Evolutionary conservation across 2,797 vertebrate genomes (phyloP).

Genomic region (Fratercula arctica): DNA sequence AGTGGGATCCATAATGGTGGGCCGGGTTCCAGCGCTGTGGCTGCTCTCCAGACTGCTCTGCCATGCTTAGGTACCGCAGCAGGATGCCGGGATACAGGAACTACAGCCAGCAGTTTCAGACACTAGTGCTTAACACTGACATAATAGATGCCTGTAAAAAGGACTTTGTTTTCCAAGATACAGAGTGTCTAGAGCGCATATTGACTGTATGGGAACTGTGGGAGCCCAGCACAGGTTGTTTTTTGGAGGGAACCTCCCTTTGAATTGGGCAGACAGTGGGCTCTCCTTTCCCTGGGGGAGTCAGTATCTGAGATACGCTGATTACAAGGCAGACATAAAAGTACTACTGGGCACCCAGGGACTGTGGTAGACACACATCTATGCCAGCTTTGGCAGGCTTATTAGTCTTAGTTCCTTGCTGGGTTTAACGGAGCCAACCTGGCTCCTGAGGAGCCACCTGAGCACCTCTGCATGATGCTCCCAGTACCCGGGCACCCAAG

Average conservation of each 20-base stretch:
- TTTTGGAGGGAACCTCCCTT: neutral
- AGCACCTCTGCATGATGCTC: neutral
- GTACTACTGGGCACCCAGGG: neutral
- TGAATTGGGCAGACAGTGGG: neutral
- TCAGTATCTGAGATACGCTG: neutral
- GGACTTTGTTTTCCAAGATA: neutral
- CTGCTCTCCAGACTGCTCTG: constrained; percentile 26
- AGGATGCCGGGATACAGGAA: neutral
- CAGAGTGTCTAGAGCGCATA: neutral
- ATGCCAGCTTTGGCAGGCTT: neutral
- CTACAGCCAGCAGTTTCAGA: constrained; percentile 33
- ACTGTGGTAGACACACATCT: neutral
- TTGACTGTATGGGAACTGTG: neutral
- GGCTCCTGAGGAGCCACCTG: neutral
- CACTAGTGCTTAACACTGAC: neutral
- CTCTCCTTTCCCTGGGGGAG: neutral
- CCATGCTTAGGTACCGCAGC: constrained; percentile 18
- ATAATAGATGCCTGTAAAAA: constrained; percentile 5
- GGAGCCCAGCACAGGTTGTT: neutral
- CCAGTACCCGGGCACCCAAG: neutral
- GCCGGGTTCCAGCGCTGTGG: neutral
- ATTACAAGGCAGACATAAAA: neutral
- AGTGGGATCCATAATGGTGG: neutral
- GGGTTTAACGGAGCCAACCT: neutral
- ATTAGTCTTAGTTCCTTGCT: neutral